A percentile compares a stretch with the other conserved stretches of the same genome.
These are phyloP conservation scores for Turdus rufiventris DNA, from an alignment of 2,113 vertebrate species.

Conservation along the genomic window DNA sequence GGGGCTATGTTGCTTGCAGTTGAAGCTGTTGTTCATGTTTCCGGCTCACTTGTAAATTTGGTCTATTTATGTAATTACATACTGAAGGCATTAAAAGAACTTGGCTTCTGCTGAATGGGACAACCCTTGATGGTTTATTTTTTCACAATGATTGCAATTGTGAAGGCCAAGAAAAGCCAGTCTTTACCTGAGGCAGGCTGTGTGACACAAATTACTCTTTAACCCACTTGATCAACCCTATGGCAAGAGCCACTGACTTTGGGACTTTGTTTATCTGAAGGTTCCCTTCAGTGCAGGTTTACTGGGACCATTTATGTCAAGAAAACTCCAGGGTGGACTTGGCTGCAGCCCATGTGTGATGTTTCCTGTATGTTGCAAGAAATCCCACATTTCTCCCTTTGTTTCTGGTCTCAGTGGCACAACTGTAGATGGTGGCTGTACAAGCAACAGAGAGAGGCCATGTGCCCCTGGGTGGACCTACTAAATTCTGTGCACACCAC, in stretches of 20 bases:
- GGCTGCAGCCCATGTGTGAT: neutral
- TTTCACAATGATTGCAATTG: neutral
- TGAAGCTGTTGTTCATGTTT: neutral
- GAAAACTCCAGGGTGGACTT: neutral
- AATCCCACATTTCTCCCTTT: neutral
- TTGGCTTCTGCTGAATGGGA: neutral
- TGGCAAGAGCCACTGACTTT: neutral
- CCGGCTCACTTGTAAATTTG: neutral
- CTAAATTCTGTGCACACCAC: neutral
- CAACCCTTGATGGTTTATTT: neutral
- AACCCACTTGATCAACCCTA: neutral
- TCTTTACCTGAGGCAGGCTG: neutral
- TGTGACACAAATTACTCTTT: neutral
- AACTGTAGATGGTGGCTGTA: fast-evolving
- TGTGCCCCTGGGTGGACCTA: neutral
- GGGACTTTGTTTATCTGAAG: neutral
- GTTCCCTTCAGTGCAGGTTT: neutral
- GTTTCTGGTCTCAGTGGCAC: neutral
- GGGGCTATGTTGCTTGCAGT: neutral
- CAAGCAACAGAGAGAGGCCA: neutral
- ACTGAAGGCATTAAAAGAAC: neutral
- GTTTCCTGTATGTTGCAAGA: neutral
- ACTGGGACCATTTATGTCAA: neutral
- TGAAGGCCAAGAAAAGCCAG: neutral
- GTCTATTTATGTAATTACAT: neutral